Evolutionary conservation across 2,888 invertebrate genomes (phyloP).

Genomic region (Calameuta idolon): DNA sequence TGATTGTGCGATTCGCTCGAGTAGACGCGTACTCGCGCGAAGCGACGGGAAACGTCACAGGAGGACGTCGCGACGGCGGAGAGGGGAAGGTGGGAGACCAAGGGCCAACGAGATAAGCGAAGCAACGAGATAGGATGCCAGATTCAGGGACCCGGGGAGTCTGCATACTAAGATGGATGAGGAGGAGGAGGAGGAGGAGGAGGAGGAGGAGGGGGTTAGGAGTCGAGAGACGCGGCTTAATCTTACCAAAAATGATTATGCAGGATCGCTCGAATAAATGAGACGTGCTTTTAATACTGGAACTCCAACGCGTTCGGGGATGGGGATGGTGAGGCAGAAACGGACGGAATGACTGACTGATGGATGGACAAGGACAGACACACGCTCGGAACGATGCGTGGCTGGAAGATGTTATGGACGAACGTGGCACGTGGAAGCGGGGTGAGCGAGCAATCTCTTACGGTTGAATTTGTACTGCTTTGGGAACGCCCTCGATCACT

Average conservation of each 20-base stretch:
- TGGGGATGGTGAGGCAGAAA: slow-evolving; percentile 17
- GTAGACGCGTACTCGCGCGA: no score
- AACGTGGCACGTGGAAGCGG: not conserved
- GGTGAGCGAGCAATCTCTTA: slow-evolving; percentile 55
- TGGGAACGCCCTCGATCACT: slow-evolving; percentile 55
- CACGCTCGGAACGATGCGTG: not conserved
- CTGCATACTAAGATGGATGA: no score
- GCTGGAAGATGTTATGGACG: not conserved
- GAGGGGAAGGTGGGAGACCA: slow-evolving; percentile 10
- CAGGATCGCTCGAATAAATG: slow-evolving; percentile 1
- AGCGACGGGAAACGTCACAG: no score
- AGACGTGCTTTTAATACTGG: not conserved
- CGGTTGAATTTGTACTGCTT: slow-evolving; percentile 51
- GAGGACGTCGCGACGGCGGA: not conserved
- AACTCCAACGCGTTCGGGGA: slow-evolving; percentile 18
- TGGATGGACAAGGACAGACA: slow-evolving; percentile 1
- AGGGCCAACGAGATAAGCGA: slow-evolving; percentile 11
- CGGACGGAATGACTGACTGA: not conserved
- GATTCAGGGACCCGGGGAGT: no score
- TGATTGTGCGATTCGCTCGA: no score
- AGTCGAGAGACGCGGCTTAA: not conserved
- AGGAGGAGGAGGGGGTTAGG: no score
- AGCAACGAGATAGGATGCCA: no score
- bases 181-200: no score
- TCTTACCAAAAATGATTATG: slow-evolving; percentile 5